These are phyloP conservation scores for Acanthopagrus latus DNA, from an alignment of 2,797 vertebrate species.

Conservation along the genomic window DNA sequence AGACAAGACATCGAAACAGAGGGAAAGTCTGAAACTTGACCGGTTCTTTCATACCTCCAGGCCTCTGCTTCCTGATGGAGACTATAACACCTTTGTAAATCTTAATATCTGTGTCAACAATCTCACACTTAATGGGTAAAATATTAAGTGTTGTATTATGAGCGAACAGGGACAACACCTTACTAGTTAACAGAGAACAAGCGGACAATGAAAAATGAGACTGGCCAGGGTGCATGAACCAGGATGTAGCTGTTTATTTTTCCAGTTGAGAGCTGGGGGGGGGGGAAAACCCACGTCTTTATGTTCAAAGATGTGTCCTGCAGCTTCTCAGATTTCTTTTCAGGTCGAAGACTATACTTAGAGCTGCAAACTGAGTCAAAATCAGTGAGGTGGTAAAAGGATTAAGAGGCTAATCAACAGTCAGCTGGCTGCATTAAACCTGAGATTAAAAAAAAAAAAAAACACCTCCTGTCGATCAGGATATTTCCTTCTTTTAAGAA, in stretches of 20 bases:
- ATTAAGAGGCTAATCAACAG: neutral
- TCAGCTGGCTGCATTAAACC: neutral
- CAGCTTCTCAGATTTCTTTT: constrained; percentile 15
- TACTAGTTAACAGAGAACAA: constrained; percentile 4
- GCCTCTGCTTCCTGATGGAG: neutral
- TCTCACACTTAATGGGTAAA: constrained; percentile 38
- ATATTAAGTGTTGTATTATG: constrained; percentile 43
- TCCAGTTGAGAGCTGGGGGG: neutral
- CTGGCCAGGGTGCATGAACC: constrained; percentile 37
- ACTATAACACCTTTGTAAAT: neutral
- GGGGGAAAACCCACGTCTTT: constrained; percentile 1
- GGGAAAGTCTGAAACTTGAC: constrained; percentile 21
- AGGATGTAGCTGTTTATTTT: constrained; percentile 57
- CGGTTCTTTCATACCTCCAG: neutral
- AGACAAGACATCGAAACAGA: neutral
- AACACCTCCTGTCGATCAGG: neutral
- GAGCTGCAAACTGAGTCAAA: neutral
- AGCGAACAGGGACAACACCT: constrained; percentile 4
- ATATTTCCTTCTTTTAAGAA: neutral
- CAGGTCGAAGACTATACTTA: neutral
- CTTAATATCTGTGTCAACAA: neutral
- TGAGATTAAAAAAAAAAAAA: neutral
- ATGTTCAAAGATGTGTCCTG: neutral
- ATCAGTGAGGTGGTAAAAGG: neutral
- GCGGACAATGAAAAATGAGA: neutral